A percentile compares a stretch with the other conserved stretches of the same genome.
Conservation (phyloP, 92 coral and sea anemone genomes). For the Zoanthus gigantus region DNA sequence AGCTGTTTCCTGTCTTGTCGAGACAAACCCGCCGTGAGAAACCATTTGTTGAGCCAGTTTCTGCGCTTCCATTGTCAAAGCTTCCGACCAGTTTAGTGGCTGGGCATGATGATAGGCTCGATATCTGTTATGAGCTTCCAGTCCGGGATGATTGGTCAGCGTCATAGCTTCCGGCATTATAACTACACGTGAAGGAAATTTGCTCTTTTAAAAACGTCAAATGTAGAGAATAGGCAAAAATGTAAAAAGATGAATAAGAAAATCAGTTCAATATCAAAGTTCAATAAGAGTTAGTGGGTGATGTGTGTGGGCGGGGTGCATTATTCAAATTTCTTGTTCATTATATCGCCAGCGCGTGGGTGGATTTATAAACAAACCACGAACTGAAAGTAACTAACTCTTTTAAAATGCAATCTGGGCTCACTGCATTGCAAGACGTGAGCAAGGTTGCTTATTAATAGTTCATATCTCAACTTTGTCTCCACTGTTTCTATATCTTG, state of each 20-base stretch:
- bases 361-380: no score
- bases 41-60: constrained; percentile 77
- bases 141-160: constrained; percentile 63
- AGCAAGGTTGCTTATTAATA: neutral
- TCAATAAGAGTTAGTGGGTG: no score
- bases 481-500: neutral
- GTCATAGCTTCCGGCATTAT: constrained; percentile 24
- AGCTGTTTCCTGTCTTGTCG: constrained; percentile 74
- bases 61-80: constrained; percentile 76
- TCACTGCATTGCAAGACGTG: neutral
- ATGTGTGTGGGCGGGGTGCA: no score
- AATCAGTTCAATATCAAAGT: no score
- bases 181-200: neutral
- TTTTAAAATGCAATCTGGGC: neutral
- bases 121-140: constrained; percentile 87
- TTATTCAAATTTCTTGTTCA: no score
- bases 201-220: neutral
- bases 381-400: no score
- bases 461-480: neutral
- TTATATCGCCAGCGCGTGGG: no score
- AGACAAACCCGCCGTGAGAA: constrained; percentile 63
- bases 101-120: constrained; percentile 80
- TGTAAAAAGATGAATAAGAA: neutral
- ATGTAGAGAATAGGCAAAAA: no score
- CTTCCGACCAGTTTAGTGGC: constrained; percentile 81